Conservation (phyloP, 2,113 vertebrate species). For the Hymenochirus boettgeri region DNA sequence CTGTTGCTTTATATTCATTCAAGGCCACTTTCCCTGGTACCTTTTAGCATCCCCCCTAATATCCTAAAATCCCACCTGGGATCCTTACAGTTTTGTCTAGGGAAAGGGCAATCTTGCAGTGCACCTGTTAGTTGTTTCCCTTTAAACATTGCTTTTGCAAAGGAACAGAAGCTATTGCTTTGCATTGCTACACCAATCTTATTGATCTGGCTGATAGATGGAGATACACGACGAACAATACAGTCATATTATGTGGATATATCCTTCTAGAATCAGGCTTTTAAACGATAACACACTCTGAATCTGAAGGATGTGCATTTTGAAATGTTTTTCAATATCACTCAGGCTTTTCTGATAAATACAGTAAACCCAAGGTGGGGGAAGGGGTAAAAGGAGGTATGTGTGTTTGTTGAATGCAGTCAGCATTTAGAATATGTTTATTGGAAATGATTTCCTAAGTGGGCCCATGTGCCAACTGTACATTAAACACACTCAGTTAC, state of each 20-base stretch:
- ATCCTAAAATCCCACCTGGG: neutral
- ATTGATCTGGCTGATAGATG: constrained; percentile 24
- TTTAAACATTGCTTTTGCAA: neutral
- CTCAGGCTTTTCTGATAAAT: constrained; percentile 16
- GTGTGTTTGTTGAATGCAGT: neutral
- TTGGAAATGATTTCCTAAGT: neutral
- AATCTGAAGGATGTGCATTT: constrained; percentile 11
- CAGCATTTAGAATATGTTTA: neutral
- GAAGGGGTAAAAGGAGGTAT: constrained; percentile 4
- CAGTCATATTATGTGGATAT: neutral
- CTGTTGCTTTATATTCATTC: neutral
- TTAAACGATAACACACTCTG: constrained; percentile 5
- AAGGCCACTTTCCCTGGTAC: neutral
- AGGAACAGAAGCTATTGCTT: neutral
- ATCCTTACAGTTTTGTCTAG: neutral
- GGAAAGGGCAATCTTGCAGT: neutral
- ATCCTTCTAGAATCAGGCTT: constrained; percentile 8
- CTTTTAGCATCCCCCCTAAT: neutral
- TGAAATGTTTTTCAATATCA: constrained; percentile 11
- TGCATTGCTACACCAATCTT: constrained; percentile 7
- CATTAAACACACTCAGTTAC: neutral
- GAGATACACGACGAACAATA: constrained; percentile 7
- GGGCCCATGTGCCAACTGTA: neutral
- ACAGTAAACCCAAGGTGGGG: neutral
- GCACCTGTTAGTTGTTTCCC: neutral